Evolutionary conservation across 2,888 invertebrate species (phyloP), one percentile per base, ranked within the genome.

Genomic region (Drosophila paramelanica): DNA sequence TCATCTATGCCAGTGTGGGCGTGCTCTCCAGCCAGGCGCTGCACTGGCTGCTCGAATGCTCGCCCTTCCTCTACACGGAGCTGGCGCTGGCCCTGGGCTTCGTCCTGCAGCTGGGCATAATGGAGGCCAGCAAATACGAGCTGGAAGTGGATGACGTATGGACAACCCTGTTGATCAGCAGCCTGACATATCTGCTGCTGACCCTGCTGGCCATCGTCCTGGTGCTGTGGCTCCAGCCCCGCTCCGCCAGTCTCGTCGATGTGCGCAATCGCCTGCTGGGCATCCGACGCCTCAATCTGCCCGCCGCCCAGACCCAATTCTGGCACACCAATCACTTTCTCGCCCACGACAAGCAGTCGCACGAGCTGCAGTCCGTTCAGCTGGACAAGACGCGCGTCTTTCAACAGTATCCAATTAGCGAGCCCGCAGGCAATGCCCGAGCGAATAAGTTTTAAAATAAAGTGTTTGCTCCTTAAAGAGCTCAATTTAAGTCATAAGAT

Each of bases 31-130:
- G 89, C 20, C 86, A 90, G 47, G 74, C 79, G 0, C 51, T 90
- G 10, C 91, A 90, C 49, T 88, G 84, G 79, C 58, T 91, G 0
- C 67, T 91, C 11, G 91, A 90, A 46, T 85, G 82, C 59, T 76
- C 91, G 13, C 91, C 91, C 2, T 89, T 91, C 39, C 82, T 91
- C 14, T 89, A 84, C 17, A 77, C 90, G 1, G 91, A 91, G 51
- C 25, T 90, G 1, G 57, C 64, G 3, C 42, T 91, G 27, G 80
- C 88, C 1, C 0, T 77, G 1, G 79, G 79, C 4, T 79, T 81
- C 31, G 47, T 65, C 1, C 55, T 90, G 17, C 87, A 91, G 27
- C 58, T 91, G 45, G 41, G 25, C 10, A 43, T 79, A 0, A 53
- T 89, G 66, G 91, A 91, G 67, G 57, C 70, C 27, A 60, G 75